Percentiles rank a stretch among this genome's conserved stretches.
phyloP scores from a whole-genome alignment of 2,113 vertebrate genomes.

The Trinectes maculatus region DNA sequence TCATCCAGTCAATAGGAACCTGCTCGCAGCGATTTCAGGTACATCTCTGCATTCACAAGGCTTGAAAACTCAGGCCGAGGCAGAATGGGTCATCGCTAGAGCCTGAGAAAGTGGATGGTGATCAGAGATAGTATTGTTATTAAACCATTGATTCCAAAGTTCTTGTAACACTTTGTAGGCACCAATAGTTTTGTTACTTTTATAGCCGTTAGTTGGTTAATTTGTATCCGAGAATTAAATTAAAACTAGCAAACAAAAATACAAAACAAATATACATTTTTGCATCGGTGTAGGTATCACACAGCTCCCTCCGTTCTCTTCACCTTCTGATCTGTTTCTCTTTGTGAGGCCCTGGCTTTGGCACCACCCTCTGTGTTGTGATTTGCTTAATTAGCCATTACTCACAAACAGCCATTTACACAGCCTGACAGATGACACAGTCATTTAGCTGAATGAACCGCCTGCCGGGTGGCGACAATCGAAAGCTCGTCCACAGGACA shows the following conservation, averaged over 20 bases:
- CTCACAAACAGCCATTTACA: constrained; percentile 69
- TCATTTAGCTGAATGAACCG: constrained; percentile 67
- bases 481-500: constrained; percentile 26
- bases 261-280: neutral
- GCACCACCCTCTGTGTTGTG: constrained; percentile 61
- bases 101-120: neutral
- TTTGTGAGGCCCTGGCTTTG: constrained; percentile 50
- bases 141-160: neutral
- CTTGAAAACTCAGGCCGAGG: constrained; percentile 18
- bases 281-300: neutral
- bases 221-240: too few species aligned
- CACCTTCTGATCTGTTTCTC: constrained; percentile 44
- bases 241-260: too few species aligned
- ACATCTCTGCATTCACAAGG: constrained; percentile 33
- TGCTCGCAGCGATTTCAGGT: constrained; percentile 32
- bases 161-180: too few species aligned
- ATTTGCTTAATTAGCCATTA: constrained; percentile 75
- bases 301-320: neutral
- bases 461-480: constrained; percentile 49
- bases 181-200: too few species aligned
- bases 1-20: constrained; percentile 49
- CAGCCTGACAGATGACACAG: constrained; percentile 73
- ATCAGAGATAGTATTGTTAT: constrained; percentile 3
- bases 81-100: constrained; percentile 7
- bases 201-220: too few species aligned